Evolutionary conservation across 2,888 invertebrate species (phyloP).

Genomic region (Xanthorhoe spadicearia): DNA sequence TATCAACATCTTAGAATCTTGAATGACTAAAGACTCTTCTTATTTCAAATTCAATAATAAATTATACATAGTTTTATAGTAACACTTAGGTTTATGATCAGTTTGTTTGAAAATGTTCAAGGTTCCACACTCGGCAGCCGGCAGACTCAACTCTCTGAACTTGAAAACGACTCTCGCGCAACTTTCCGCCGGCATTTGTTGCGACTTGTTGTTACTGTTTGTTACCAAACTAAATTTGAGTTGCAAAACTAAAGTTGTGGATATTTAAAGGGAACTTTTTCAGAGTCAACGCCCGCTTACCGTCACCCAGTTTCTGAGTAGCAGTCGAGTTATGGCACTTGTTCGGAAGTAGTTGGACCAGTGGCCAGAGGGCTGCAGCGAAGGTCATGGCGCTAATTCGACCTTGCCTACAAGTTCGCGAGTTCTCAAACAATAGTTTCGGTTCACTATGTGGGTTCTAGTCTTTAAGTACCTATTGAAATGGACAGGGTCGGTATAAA

Average conservation of each 20-base stretch:
- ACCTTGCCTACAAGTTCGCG: slow-evolving; percentile 79
- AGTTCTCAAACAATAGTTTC: slow-evolving; percentile 58
- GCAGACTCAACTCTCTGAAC: slow-evolving; percentile 62
- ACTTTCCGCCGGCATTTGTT: slow-evolving; percentile 79
- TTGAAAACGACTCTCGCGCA: slow-evolving; percentile 84
- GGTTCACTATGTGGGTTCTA: slow-evolving; percentile 51
- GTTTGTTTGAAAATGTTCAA: slow-evolving; percentile 15
- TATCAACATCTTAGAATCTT: no score
- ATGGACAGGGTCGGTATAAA: background rate
- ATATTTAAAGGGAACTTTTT: slow-evolving; percentile 85
- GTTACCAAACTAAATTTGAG: slow-evolving; percentile 84
- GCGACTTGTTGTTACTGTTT: slow-evolving; percentile 83
- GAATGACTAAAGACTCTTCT: no score
- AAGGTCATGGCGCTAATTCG: slow-evolving; percentile 82
- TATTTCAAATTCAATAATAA: no score
- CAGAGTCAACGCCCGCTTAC: slow-evolving; percentile 84
- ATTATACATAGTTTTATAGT: background rate
- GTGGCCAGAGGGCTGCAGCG: slow-evolving; percentile 75
- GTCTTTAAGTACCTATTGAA: slow-evolving; percentile 7
- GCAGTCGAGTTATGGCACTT: slow-evolving; percentile 84
- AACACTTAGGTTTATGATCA: background rate
- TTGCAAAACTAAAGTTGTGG: slow-evolving; percentile 84
- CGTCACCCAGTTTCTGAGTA: slow-evolving; percentile 84
- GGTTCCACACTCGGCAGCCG: slow-evolving; percentile 22
- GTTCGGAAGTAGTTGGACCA: slow-evolving; percentile 82